Percentiles rank a stretch among this genome's conserved stretches.
Evolutionary conservation across 2,888 invertebrate genomes (phyloP).

Genomic region (Tachina fera): DNA sequence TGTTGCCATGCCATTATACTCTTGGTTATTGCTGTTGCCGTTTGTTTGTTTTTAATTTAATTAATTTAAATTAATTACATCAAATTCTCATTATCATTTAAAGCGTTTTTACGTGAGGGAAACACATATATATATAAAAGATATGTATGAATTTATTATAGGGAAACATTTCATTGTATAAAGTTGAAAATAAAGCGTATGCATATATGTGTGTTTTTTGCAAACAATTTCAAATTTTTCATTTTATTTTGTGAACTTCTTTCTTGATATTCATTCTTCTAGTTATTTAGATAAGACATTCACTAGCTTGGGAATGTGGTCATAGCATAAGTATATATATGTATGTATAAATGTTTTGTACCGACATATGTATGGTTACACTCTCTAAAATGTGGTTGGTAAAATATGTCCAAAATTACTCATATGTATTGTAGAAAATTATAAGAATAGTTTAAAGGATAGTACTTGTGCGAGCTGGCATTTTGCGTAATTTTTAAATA

Average conservation of each 20-base stretch:
- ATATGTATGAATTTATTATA: slow-evolving; percentile 27
- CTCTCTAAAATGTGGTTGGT: slow-evolving; percentile 9
- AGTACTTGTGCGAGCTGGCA: too few relatives aligned
- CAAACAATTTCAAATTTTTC: slow-evolving; percentile 33
- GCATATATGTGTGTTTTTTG: slow-evolving; percentile 1
- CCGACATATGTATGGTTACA: background rate
- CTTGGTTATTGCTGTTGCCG: slow-evolving; percentile 15
- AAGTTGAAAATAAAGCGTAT: slow-evolving; percentile 41
- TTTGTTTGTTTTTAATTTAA: slow-evolving; percentile 36
- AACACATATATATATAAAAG: slow-evolving; percentile 16
- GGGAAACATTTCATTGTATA: background rate
- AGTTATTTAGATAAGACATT: background rate
- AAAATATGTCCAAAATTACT: background rate
- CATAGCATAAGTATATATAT: background rate
- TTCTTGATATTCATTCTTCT: background rate
- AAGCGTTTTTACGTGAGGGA: slow-evolving; percentile 54
- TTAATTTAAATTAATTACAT: slow-evolving; percentile 50
- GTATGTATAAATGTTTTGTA: too few relatives aligned
- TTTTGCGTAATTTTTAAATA: too few relatives aligned
- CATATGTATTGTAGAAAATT: background rate
- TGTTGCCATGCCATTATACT: background rate
- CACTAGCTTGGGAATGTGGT: background rate
- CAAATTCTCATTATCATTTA: slow-evolving; percentile 60
- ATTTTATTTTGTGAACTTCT: background rate
- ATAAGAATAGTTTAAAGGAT: background rate